Evolutionary conservation across 1,140 invertebrate species (phyloP).

Genomic region (Gonatopus flavifemur): DNA sequence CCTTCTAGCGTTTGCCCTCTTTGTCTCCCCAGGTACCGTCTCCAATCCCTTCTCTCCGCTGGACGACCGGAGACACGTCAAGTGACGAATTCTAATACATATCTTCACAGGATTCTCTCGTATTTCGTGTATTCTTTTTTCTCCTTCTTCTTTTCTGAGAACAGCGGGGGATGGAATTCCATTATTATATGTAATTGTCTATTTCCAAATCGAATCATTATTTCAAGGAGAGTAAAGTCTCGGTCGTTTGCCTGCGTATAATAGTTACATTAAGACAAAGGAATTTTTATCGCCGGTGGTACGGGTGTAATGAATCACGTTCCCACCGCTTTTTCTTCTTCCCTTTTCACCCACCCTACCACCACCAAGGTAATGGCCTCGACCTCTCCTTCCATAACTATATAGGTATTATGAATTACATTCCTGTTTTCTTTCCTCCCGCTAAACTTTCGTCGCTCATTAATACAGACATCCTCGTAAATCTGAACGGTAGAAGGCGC

Average conservation of each 20-base stretch:
- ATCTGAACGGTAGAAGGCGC: constrained; percentile 23
- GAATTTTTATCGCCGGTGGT: neutral
- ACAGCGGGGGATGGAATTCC: too few species aligned
- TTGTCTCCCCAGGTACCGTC: neutral
- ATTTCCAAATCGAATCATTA: too few species aligned
- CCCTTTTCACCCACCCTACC: neutral
- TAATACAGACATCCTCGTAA: constrained; percentile 26
- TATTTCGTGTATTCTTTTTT: too few species aligned
- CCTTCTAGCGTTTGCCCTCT: neutral
- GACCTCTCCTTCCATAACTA: neutral
- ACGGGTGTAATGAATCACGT: neutral
- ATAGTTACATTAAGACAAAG: neutral
- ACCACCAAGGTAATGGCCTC: neutral
- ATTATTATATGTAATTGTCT: too few species aligned
- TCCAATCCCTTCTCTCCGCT: constrained; percentile 7
- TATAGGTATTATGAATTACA: constrained; percentile 11
- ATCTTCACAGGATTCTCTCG: too few species aligned
- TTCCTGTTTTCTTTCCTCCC: constrained; percentile 3
- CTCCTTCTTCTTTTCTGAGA: too few species aligned
- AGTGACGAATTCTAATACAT: too few species aligned
- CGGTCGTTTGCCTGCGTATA: too few species aligned
- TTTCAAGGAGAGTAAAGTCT: constrained; percentile 7
- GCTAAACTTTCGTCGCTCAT: constrained; percentile 4
- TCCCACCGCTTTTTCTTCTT: neutral
- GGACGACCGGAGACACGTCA: too few species aligned